phyloP scores from a whole-genome alignment of 2,797 vertebrate species.

The Sternotherus odoratus region DNA sequence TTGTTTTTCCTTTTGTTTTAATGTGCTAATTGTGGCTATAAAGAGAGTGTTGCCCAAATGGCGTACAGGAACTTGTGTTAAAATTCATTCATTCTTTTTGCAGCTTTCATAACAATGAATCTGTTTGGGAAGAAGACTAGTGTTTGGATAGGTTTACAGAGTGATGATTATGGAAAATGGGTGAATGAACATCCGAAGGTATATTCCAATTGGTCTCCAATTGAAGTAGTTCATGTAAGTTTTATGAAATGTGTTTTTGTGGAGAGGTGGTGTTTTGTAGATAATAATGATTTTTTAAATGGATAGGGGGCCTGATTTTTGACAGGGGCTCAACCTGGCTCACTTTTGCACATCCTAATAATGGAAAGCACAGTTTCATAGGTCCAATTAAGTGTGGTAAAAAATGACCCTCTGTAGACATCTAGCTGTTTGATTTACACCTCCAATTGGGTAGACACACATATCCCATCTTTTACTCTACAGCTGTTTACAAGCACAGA shows the following conservation, averaged over 20 bases:
- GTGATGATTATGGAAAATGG: constrained; percentile 86
- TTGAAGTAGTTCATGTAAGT: constrained; percentile 80
- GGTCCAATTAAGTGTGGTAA: background rate
- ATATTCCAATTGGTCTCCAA: constrained; percentile 93
- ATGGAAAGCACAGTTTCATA: background rate
- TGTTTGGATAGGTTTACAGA: constrained; percentile 91
- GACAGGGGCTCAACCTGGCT: background rate
- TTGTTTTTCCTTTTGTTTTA: constrained; percentile 43
- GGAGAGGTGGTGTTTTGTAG: background rate
- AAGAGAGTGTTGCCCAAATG: constrained; percentile 32
- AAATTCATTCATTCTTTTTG: constrained; percentile 67
- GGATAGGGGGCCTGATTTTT: background rate
- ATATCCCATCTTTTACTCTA: background rate
- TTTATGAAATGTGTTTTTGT: constrained; percentile 13
- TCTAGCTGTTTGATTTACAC: background rate
- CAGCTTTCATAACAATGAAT: constrained; percentile 95
- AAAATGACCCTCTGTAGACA: background rate
- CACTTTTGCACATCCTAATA: background rate
- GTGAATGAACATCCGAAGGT: constrained; percentile 81
- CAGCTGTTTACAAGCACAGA: background rate
- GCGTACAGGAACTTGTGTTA: constrained; percentile 16
- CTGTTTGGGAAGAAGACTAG: constrained; percentile 87
- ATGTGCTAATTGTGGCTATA: constrained; percentile 14
- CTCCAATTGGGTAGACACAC: background rate
- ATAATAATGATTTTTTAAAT: background rate